Evolutionary conservation across 2,113 vertebrate species (phyloP), one percentile per base, ranked within the genome.

Genomic region (Chaetura pelagica): DNA sequence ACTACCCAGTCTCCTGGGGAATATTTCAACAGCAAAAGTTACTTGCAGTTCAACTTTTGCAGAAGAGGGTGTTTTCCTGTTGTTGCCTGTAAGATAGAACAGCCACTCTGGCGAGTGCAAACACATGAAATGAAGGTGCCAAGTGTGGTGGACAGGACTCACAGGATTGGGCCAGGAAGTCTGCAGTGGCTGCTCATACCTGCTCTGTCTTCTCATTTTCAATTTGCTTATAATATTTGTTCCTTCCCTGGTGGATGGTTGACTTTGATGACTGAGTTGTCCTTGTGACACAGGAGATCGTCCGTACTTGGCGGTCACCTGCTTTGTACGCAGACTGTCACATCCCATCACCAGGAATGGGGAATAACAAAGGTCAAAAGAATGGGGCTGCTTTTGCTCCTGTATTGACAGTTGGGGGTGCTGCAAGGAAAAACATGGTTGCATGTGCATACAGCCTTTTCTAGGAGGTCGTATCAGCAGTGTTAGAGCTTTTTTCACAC

Each of bases 321-420:
- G 48, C 21, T 46, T 79, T 67, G 26, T 52, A 21, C 16, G 10
- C 3, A 77, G 21, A 17, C 10, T 62, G 24, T 34, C 30, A 46
- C 29, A 29, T n/a, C 75, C 11, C 21, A 20, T 19, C 4, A 3
- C 34, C 46, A 0, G 0, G 59, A 20, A 30, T 0, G 2, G 7
- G 5, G 5, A 2, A 40, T 62, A 52, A 40, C 0, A 2, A 63
- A 75, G 27, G 32, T 21, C 18, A 38, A 18, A 51, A 57, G 49
- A 76, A 61, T 23, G 27, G 15, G 42, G 20, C 20, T 87, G 30
- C 17, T 82, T 68, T 84, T 76, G 32, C 23, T 72, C 6, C 73
- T 30, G 22, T 72, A 12, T 40, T 72, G 30, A 16, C 62, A 73
- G 24, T 0, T 49, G 35, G 5, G 29, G 23, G 9, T 74, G 7